Evolutionary conservation across 2,888 invertebrate genomes (phyloP), one percentile per base, ranked within the genome.

Genomic region (Cheilosia variabilis): DNA sequence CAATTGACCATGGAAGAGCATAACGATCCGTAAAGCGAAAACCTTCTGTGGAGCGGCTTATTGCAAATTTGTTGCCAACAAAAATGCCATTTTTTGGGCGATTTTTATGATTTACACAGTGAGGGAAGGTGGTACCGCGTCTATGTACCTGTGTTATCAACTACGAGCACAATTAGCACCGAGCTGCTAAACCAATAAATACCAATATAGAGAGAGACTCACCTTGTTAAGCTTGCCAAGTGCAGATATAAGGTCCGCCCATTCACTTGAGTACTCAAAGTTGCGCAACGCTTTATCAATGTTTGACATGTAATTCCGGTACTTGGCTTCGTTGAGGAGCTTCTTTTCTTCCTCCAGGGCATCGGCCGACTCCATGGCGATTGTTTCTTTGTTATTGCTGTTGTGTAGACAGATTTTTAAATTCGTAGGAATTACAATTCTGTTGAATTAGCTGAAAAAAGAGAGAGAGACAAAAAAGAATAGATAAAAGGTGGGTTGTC

Each of bases 241-340:
- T 5, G 97, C 97, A 71, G 97, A 96, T 89, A 98, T 98, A 66
- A 98, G 93, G 93, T 98, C 98, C 73, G 98, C 97, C 98, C 98
- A 98, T 94, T 98, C 98, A 89, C 96, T 96, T n/a, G 97, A 97
- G 90, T 96, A 96, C 90, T 98, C 98, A 93, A 98, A 98, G 92
- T 95, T 96, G 90, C 96, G 97, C 86, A 98, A 93, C 17, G 97
- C 97, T 92, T 97, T 97, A 91, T 98, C 98, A 69, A 98, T 95
- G 87, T 96, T 95, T 55, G 95, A 94, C 88, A 96, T 96, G 91
- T 96, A 96, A 93, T 95, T 94, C 88, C 96, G 94, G 92, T 96
- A 97, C 91, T 97, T 97, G 22, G 96, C 94, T 92, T 97, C 96
- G 88, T 95, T 95, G 93, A 96, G 95, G 52, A 96, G 93, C 90